phyloP scores from a whole-genome alignment of 92 coral and sea anemone genomes.

The Heliopora coerulea region DNA sequence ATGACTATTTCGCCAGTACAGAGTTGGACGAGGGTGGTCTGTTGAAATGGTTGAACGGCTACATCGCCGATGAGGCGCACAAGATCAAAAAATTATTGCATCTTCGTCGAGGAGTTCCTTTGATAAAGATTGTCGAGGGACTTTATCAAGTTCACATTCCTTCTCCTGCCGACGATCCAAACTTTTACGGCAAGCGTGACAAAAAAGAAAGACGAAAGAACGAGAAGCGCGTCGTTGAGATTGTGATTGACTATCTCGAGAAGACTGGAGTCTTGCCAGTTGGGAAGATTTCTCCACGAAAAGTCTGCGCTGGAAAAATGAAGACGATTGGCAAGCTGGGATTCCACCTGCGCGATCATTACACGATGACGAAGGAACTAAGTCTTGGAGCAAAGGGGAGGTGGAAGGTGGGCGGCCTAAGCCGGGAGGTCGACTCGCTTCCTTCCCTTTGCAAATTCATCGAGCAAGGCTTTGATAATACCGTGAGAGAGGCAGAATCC shows the following conservation, averaged over 20 bases:
- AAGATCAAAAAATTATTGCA: neutral
- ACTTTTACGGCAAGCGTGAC: neutral
- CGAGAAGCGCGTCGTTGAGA: neutral
- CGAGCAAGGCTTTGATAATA: neutral
- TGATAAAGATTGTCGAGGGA: neutral
- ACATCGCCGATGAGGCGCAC: neutral
- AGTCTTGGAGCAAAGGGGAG: neutral
- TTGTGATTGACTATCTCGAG: conserved; percentile 1
- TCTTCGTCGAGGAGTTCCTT: conserved; percentile 1
- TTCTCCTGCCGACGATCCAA: neutral
- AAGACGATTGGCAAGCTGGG: conserved; percentile 7
- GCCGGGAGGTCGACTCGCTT: neutral
- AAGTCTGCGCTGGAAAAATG: conserved; percentile 4
- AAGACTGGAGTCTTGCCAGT: neutral
- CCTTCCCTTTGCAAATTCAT: neutral
- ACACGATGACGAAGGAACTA: neutral
- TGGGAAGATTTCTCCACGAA: neutral
- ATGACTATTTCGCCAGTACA: conserved; percentile 2
- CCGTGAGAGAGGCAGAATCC: neutral
- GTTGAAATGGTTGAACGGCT: conserved; percentile 3
- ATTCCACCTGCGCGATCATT: conserved; percentile 4
- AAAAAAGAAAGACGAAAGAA: neutral
- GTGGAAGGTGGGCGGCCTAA: neutral
- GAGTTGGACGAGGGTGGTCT: conserved; percentile 6
- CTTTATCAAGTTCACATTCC: conserved; percentile 8